These are phyloP conservation scores for Aproaerema taeniolella DNA, from an alignment of 2,888 invertebrate species.

Conservation along the genomic window DNA sequence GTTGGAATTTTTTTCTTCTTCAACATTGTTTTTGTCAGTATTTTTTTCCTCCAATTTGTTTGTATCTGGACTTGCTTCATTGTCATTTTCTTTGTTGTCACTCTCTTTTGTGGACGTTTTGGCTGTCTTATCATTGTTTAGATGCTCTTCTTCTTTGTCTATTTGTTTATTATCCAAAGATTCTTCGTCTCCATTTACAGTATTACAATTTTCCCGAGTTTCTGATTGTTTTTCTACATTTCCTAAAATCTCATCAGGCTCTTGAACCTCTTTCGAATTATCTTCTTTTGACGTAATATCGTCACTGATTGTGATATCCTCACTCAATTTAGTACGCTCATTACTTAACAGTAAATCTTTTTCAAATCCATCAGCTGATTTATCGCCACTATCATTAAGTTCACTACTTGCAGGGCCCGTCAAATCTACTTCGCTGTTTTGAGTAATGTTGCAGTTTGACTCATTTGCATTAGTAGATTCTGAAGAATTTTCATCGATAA, in stretches of 20 bases:
- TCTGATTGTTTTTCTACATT: no score
- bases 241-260: no score
- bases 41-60: not conserved
- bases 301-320: no score
- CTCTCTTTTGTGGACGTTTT: not conserved
- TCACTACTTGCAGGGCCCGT: slow-evolving; percentile 62
- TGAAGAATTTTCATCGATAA: slow-evolving; percentile 70
- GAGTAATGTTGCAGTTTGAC: slow-evolving; percentile 31
- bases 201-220: no score
- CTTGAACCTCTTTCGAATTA: no score
- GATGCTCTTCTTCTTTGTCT: no score
- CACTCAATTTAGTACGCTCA: no score
- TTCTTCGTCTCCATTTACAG: no score
- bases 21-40: not conserved
- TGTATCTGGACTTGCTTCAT: not conserved
- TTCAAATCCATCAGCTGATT: slow-evolving; percentile 20
- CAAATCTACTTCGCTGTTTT: slow-evolving; percentile 49
- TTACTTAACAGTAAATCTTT: slow-evolving; percentile 14
- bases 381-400: slow-evolving; percentile 66
- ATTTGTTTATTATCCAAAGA: no score
- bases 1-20: not conserved
- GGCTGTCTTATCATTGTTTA: no score
- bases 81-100: not conserved
- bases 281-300: no score
- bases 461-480: slow-evolving; percentile 48